phyloP scores from a whole-genome alignment of 2,113 vertebrate species.

The Micromys minutus region DNA sequence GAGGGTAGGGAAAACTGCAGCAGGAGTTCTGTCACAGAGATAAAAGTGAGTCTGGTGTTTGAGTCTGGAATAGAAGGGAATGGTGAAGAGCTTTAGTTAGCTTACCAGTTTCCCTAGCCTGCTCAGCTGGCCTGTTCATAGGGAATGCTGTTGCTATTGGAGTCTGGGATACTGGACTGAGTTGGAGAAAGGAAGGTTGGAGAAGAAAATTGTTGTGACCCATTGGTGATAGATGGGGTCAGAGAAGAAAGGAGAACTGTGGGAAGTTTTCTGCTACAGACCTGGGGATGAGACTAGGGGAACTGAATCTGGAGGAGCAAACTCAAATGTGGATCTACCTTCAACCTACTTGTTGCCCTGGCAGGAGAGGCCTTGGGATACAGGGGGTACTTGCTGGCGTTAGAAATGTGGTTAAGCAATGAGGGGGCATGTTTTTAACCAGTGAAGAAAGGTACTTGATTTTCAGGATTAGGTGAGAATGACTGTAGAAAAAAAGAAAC shows the following conservation, averaged over 20 bases:
- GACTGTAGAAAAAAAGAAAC: constrained; percentile 1
- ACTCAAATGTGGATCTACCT: not conserved
- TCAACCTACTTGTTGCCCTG: not conserved
- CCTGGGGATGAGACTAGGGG: not conserved
- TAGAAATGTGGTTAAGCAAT: not conserved
- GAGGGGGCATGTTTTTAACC: not conserved
- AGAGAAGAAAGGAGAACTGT: not conserved
- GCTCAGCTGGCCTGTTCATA: not conserved
- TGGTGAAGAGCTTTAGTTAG: not conserved
- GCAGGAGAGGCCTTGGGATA: not conserved
- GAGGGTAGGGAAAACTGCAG: not conserved
- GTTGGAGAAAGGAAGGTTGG: not conserved
- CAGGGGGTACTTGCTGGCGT: not conserved
- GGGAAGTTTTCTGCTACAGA: not conserved
- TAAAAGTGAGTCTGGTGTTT: not conserved
- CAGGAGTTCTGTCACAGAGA: not conserved
- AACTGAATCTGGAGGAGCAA: not conserved
- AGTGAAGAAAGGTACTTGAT: not conserved
- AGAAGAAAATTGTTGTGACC: too few species aligned
- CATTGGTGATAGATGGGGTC: too few species aligned
- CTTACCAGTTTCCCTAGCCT: not conserved
- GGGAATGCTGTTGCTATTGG: not conserved
- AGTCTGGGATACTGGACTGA: not conserved
- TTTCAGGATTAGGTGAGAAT: not conserved
- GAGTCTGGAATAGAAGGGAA: not conserved